These are phyloP conservation scores for Metalampra italica DNA, from an alignment of 2,888 invertebrate species.

Conservation along the genomic window DNA sequence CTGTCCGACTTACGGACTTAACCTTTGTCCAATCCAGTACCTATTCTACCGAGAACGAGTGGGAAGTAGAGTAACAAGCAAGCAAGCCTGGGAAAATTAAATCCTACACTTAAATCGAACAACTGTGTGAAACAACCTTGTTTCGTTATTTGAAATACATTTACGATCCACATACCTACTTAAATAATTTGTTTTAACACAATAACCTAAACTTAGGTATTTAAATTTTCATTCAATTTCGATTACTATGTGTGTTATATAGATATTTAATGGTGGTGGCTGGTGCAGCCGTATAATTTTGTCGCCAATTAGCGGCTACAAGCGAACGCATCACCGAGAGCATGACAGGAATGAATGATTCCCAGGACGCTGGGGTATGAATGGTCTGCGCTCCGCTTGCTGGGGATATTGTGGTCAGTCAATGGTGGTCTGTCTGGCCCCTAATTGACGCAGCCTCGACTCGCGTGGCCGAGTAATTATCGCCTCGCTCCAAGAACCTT, in stretches of 20 bases:
- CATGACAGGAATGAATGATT: conserved; percentile 50
- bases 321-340: conserved; percentile 25
- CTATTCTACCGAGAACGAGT: neutral
- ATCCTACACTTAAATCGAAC: neutral
- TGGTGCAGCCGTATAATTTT: neutral
- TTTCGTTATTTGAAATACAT: no score
- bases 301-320: conserved; percentile 27
- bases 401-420: conserved; percentile 17
- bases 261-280: no score
- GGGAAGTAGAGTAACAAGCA: neutral
- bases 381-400: conserved; percentile 31
- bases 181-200: no score
- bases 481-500: conserved; percentile 37
- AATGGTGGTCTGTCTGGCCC: conserved; percentile 35
- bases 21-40: neutral
- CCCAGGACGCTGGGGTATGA: conserved; percentile 33
- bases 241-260: no score
- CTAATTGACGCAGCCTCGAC: conserved; percentile 45
- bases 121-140: no score
- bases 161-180: no score
- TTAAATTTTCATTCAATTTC: no score
- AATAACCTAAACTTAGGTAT: no score
- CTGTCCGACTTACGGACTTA: neutral
- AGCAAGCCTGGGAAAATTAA: neutral
- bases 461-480: conserved; percentile 50